phyloP scores from a whole-genome alignment of 2,797 vertebrate genomes.

The Petrocephalus schoutedeni region DNA sequence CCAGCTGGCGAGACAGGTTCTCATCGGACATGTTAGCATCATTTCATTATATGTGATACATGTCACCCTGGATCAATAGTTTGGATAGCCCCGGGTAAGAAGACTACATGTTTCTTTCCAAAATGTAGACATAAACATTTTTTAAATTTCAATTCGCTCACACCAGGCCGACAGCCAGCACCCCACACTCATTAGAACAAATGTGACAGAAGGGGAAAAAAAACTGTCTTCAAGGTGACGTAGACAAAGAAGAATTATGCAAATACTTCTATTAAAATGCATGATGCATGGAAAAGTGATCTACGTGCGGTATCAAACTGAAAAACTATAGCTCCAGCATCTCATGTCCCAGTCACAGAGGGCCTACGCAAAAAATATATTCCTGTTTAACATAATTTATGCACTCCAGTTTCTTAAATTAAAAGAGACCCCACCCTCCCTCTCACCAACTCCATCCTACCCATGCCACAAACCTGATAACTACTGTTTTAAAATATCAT shows the following conservation, averaged over 20 bases:
- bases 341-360: slow-evolving; percentile 21
- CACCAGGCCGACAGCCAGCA: slow-evolving; percentile 12
- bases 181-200: slow-evolving; percentile 28
- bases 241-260: slow-evolving; percentile 23
- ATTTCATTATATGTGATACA: slow-evolving; percentile 35
- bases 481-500: neutral
- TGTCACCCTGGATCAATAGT: slow-evolving; percentile 36
- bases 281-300: slow-evolving; percentile 17
- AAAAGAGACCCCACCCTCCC: neutral
- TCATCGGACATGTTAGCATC: slow-evolving; percentile 35
- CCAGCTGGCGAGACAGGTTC: slow-evolving; percentile 24
- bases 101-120: slow-evolving; percentile 29
- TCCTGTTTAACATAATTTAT: slow-evolving; percentile 14
- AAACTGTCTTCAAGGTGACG: slow-evolving; percentile 17
- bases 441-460: neutral
- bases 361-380: slow-evolving; percentile 22
- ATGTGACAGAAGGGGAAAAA: slow-evolving; percentile 13
- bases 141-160: slow-evolving; percentile 25
- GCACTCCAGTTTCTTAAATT: slow-evolving; percentile 11
- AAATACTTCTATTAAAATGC: slow-evolving; percentile 26
- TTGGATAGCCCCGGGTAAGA: slow-evolving; percentile 31
- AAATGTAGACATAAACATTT: slow-evolving; percentile 35
- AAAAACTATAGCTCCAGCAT: slow-evolving; percentile 14
- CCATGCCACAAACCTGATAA: neutral
- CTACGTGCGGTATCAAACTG: slow-evolving; percentile 19